A percentile compares a stretch with the other conserved stretches of the same genome.
Evolutionary conservation across 2,888 invertebrate genomes (phyloP).

Genomic region (Lycocerus yunnanus): DNA sequence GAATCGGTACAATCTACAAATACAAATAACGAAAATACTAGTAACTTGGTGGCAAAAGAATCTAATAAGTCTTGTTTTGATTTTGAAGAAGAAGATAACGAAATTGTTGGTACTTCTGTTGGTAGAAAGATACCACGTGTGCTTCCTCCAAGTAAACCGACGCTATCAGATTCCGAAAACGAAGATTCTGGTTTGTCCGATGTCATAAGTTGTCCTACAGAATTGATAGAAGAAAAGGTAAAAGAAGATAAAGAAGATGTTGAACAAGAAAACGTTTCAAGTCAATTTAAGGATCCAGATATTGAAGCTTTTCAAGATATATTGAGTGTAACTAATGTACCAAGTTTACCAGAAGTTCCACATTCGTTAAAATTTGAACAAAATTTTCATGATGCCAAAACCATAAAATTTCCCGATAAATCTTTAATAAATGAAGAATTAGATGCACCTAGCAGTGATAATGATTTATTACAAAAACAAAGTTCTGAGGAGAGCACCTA

Average conservation of each 20-base stretch:
- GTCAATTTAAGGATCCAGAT: constrained; percentile 44
- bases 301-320: constrained; percentile 65
- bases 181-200: constrained; percentile 46
- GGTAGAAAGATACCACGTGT: constrained; percentile 71
- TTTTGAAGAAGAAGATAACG: constrained; percentile 71
- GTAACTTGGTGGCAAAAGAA: constrained; percentile 30
- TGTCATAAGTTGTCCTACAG: neutral
- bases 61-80: constrained; percentile 71
- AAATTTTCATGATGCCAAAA: constrained; percentile 52
- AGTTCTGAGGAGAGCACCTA: neutral
- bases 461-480: neutral
- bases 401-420: constrained; percentile 53
- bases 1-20: neutral
- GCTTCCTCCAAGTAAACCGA: constrained; percentile 53
- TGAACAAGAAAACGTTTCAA: constrained; percentile 8
- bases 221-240: constrained; percentile 9
- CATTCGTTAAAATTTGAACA: constrained; percentile 50
- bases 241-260: neutral
- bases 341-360: constrained; percentile 62
- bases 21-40: constrained; percentile 16
- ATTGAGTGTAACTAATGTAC: constrained; percentile 64
- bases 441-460: neutral
- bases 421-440: neutral
- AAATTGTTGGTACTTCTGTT: constrained; percentile 54
- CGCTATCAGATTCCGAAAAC: constrained; percentile 52